Percentiles rank a stretch among this genome's conserved stretches.
Evolutionary conservation across 2,888 invertebrate species (phyloP).

Genomic region (Scelioninae gen. 1): DNA sequence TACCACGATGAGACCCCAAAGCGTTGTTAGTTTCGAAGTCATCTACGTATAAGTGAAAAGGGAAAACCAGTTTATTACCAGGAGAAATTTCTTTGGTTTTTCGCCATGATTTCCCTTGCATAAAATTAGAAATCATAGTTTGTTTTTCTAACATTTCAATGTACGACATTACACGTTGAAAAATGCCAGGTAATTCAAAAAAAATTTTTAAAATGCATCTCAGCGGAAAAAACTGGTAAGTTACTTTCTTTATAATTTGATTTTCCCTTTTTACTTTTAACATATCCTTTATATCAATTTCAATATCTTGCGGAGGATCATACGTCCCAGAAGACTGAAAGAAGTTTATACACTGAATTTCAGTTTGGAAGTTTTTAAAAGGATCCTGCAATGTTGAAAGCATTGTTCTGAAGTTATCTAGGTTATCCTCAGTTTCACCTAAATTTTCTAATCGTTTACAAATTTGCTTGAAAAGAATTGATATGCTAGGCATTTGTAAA

Average conservation of each 20-base stretch:
- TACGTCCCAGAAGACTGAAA: slow-evolving; percentile 23
- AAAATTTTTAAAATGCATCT: slow-evolving; percentile 18
- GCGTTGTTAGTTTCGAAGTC: slow-evolving; percentile 37
- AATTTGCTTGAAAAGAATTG: slow-evolving; percentile 12
- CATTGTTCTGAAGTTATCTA: slow-evolving; percentile 9
- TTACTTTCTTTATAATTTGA: slow-evolving; percentile 3
- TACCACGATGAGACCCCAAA: slow-evolving; percentile 17
- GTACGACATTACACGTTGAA: neutral
- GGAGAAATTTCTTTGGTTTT: slow-evolving; percentile 1
- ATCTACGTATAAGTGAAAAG: slow-evolving; percentile 11
- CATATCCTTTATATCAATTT: slow-evolving; percentile 4
- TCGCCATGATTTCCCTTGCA: slow-evolving; percentile 4
- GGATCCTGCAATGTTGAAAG: slow-evolving; percentile 14
- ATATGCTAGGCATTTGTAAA: slow-evolving; percentile 3
- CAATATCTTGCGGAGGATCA: slow-evolving; percentile 9
- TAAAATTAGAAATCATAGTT: slow-evolving; percentile 10
- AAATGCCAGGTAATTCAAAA: slow-evolving; percentile 27
- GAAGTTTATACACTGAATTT: slow-evolving; percentile 5
- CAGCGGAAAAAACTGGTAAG: slow-evolving; percentile 28
- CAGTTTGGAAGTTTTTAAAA: slow-evolving; percentile 21
- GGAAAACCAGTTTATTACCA: slow-evolving; percentile 10
- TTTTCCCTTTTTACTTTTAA: neutral
- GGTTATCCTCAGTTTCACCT: neutral
- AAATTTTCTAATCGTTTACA: slow-evolving; percentile 6
- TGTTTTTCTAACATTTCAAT: slow-evolving; percentile 1